Evolutionary conservation across 2,113 vertebrate genomes (phyloP).

Genomic region (Delphinapterus leucas): DNA sequence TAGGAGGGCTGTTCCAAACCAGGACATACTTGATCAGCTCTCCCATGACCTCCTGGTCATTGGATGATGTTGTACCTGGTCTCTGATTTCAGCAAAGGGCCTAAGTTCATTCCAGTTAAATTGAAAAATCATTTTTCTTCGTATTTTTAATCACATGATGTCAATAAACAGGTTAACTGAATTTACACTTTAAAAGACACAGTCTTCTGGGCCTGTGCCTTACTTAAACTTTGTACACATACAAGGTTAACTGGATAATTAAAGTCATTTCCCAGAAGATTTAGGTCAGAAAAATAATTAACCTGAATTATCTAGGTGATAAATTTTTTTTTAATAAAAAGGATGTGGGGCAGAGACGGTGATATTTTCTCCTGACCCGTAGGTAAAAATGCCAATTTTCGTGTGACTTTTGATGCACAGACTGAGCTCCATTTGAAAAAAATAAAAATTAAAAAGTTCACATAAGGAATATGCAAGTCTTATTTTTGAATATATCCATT

Average conservation of each 20-base stretch:
- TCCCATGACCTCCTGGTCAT: rapidly evolving
- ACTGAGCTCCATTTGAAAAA: not conserved
- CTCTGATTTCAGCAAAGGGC: not conserved
- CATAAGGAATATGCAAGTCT: not conserved
- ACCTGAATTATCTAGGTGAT: slow-evolving; percentile 54
- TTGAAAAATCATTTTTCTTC: slow-evolving; percentile 6
- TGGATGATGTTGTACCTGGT: not conserved
- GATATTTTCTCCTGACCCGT: slow-evolving; percentile 50
- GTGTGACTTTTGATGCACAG: not conserved
- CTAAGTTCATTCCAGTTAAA: not conserved
- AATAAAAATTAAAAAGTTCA: not conserved
- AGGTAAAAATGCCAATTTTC: slow-evolving; percentile 21
- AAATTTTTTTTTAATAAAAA: not conserved
- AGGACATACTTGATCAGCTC: not conserved
- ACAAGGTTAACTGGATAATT: slow-evolving; percentile 61
- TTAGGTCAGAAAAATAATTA: slow-evolving; percentile 68
- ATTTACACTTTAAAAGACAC: not conserved
- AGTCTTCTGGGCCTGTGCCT: not conserved
- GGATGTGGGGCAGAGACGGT: too few relatives aligned
- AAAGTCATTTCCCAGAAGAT: slow-evolving; percentile 57
- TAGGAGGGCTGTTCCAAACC: not conserved
- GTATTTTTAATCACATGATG: not conserved
- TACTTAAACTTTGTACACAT: slow-evolving; percentile 42
- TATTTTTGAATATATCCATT: slow-evolving; percentile 21
- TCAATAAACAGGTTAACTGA: not conserved